A percentile compares a stretch with the other conserved stretches of the same genome.
These are phyloP conservation scores for Eulimnadia texana DNA, from an alignment of 1,140 invertebrate species.

Conservation along the genomic window DNA sequence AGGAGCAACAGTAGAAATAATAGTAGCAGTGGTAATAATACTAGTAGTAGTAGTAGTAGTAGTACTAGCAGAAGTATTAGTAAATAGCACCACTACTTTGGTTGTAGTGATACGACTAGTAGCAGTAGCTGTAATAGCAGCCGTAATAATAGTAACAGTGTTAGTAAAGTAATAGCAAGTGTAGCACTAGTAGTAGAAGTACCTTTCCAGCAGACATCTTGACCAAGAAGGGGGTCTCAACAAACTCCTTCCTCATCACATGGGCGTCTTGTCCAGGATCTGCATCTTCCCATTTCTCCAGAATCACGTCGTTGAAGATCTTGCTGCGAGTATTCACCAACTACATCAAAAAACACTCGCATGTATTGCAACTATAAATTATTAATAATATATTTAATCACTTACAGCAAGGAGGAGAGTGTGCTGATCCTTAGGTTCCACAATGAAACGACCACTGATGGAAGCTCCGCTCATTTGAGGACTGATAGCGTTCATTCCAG, in stretches of 20 bases:
- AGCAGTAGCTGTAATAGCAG: too few species aligned
- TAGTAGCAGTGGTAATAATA: too few species aligned
- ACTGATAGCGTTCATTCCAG: constrained; percentile 9
- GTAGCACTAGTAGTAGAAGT: too few species aligned
- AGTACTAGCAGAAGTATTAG: too few species aligned
- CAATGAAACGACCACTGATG: constrained; percentile 9
- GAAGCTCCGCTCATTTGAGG: constrained; percentile 10
- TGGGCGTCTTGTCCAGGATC: constrained; percentile 5
- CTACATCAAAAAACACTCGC: not conserved
- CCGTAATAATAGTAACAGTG: too few species aligned
- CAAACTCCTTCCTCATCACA: constrained; percentile 5
- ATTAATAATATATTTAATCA: not conserved
- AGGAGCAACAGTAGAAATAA: too few species aligned
- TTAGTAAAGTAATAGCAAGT: too few species aligned
- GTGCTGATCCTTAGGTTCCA: constrained; percentile 11
- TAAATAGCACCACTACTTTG: too few species aligned
- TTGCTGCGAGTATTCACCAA: constrained; percentile 1
- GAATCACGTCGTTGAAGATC: constrained; percentile 11
- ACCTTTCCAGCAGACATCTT: constrained; percentile 12
- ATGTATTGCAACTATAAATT: not conserved
- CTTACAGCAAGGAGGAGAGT: constrained; percentile 13
- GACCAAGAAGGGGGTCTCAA: constrained; percentile 12
- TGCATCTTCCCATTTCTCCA: constrained; percentile 3
- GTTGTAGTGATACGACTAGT: too few species aligned
- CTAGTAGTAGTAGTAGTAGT: too few species aligned